A percentile compares a stretch with the other conserved stretches of the same genome.
Evolutionary conservation across 2,113 vertebrate species (phyloP).

Genomic region (Passerina amoena): DNA sequence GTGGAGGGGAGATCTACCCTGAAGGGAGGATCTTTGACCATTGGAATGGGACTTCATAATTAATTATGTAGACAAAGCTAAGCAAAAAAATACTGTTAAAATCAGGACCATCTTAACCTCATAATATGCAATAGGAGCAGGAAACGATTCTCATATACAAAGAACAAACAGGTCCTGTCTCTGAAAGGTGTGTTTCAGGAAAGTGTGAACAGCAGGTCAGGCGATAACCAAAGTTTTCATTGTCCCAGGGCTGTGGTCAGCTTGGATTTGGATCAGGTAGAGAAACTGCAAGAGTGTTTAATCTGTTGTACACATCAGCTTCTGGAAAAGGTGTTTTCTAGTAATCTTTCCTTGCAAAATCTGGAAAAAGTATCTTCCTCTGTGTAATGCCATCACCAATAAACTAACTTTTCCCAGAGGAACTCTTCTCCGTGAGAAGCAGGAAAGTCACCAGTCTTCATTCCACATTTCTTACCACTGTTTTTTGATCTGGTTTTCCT

Average conservation of each 20-base stretch:
- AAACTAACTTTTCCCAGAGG: neutral
- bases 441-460: neutral
- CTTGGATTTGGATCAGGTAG: neutral
- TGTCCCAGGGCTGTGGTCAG: neutral
- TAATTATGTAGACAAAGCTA: neutral
- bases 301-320: neutral
- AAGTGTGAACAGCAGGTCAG: neutral
- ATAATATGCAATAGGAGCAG: neutral
- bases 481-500: neutral
- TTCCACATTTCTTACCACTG: neutral
- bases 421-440: neutral
- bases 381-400: neutral
- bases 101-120: neutral
- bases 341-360: neutral
- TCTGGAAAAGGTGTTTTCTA: neutral
- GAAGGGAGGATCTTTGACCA: neutral
- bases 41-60: neutral
- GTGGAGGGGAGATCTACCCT: neutral
- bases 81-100: neutral
- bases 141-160: accelerated
- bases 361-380: neutral
- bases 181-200: neutral
- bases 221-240: neutral
- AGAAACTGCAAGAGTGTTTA: neutral
- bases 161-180: neutral